Percentiles rank a stretch among this genome's conserved stretches.
Conservation (phyloP, 2,888 invertebrate genomes). For the Drosophila percnosoma region DNA sequence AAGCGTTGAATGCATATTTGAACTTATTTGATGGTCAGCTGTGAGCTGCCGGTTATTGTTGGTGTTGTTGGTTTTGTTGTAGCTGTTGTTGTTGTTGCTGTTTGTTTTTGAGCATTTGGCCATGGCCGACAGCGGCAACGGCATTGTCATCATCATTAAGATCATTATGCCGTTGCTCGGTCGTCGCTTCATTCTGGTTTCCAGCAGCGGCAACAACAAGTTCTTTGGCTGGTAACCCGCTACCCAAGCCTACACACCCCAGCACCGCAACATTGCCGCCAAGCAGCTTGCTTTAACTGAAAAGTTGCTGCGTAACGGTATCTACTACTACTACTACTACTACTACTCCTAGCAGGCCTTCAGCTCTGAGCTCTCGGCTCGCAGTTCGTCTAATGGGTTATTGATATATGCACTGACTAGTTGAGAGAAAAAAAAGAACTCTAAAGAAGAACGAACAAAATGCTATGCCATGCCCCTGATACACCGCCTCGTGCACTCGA, state of each 20-base stretch:
- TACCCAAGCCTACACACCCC: constrained; percentile 16
- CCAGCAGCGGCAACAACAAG: constrained; percentile 56
- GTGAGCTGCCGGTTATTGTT: constrained; percentile 23
- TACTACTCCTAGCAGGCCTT: constrained; percentile 45
- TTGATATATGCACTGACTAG: constrained; percentile 62
- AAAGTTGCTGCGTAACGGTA: constrained; percentile 80
- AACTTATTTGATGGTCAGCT: constrained; percentile 54
- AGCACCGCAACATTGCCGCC: constrained; percentile 1
- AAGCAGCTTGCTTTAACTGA: constrained; percentile 19
- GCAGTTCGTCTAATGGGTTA: constrained; percentile 63
- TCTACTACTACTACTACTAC: constrained; percentile 46
- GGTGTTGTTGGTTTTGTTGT: constrained; percentile 11
- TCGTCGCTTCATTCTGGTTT: constrained; percentile 55
- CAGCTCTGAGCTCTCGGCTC: constrained; percentile 7
- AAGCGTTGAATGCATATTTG: constrained; percentile 46
- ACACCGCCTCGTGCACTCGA: constrained; percentile 16
- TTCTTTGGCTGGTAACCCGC: constrained; percentile 55
- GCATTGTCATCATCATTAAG: constrained; percentile 55
- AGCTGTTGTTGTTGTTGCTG: constrained; percentile 17
- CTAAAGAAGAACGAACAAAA: constrained; percentile 20
- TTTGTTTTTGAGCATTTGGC: constrained; percentile 20
- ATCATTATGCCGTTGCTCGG: constrained; percentile 53
- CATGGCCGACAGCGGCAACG: constrained; percentile 18
- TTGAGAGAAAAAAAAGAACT: constrained; percentile 11
- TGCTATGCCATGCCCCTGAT: constrained; percentile 36